A percentile compares a stretch with the other conserved stretches of the same genome.
These are phyloP conservation scores for Diploptera punctata DNA, from an alignment of 2,888 invertebrate species.

Conservation along the genomic window DNA sequence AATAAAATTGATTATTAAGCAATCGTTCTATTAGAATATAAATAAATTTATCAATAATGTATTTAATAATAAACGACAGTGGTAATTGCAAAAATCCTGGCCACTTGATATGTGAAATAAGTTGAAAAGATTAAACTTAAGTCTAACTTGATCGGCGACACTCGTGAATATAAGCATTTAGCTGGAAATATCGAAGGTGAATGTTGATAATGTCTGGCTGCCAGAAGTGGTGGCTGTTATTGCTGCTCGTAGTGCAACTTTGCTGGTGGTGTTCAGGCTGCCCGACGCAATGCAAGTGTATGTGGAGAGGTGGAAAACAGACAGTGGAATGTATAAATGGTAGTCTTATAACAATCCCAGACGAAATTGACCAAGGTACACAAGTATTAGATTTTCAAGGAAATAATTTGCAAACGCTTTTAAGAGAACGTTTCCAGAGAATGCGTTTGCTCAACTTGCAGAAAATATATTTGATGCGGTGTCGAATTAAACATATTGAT, in stretches of 20 bases:
- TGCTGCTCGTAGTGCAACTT: slow-evolving; percentile 27
- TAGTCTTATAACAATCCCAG: slow-evolving; percentile 77
- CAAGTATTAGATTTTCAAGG: slow-evolving; percentile 87
- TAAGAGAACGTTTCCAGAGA: slow-evolving; percentile 78
- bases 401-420: slow-evolving; percentile 80
- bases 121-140: too few relatives aligned
- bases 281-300: slow-evolving; percentile 82
- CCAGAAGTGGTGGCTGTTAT: slow-evolving; percentile 1
- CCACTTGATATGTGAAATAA: too few relatives aligned
- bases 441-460: slow-evolving; percentile 85
- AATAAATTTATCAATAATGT: too few relatives aligned
- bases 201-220: slow-evolving; percentile 24
- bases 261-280: slow-evolving; percentile 57
- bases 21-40: too few relatives aligned
- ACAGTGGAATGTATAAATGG: slow-evolving; percentile 87
- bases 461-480: slow-evolving; percentile 81
- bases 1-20: too few relatives aligned
- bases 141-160: too few relatives aligned
- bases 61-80: too few relatives aligned
- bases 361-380: slow-evolving; percentile 80
- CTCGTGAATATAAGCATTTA: too few relatives aligned
- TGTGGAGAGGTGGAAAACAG: slow-evolving; percentile 93
- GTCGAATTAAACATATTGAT: slow-evolving; percentile 79
- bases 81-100: too few relatives aligned
- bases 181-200: too few relatives aligned